Percentiles rank a stretch among this genome's conserved stretches.
Evolutionary conservation across 2,113 vertebrate species (phyloP).

Genomic region (Nematolebias whitei): DNA sequence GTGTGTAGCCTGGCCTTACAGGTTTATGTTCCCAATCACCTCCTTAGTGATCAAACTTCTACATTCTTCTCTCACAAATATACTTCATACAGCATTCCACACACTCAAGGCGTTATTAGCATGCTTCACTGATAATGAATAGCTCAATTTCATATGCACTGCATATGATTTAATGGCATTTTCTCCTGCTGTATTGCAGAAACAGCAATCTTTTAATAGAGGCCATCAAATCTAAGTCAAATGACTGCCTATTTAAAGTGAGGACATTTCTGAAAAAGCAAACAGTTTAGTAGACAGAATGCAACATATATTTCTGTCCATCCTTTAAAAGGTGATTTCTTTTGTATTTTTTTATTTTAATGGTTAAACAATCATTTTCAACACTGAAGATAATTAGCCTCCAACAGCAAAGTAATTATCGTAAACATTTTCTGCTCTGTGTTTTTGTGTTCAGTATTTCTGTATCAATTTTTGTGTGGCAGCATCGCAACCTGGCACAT

Average conservation of each 20-base stretch:
- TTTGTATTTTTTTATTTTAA: background rate
- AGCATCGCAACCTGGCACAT: conserved; percentile 1
- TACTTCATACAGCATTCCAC: conserved; percentile 4
- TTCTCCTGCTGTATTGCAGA: background rate
- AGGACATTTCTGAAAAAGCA: conserved; percentile 22
- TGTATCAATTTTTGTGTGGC: conserved; percentile 1
- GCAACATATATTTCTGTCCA: background rate
- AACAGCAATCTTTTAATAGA: no score
- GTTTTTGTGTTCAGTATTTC: conserved; percentile 1
- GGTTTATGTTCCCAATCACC: conserved; percentile 43
- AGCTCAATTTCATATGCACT: conserved; percentile 27
- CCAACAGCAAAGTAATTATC: conserved; percentile 1
- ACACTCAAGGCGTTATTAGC: background rate
- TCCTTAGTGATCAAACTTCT: conserved; percentile 19
- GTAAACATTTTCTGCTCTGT: background rate
- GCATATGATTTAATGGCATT: conserved; percentile 16
- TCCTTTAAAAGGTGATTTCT: background rate
- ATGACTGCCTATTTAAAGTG: background rate
- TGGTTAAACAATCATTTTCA: background rate
- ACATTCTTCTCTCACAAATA: conserved; percentile 14
- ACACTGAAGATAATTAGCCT: conserved; percentile 27
- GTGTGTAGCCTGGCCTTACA: conserved; percentile 15
- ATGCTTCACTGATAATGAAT: conserved; percentile 13
- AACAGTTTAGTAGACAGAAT: background rate
- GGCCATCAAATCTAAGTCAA: no score